phyloP scores from a whole-genome alignment of 2,888 invertebrate species.

The Leucania comma region DNA sequence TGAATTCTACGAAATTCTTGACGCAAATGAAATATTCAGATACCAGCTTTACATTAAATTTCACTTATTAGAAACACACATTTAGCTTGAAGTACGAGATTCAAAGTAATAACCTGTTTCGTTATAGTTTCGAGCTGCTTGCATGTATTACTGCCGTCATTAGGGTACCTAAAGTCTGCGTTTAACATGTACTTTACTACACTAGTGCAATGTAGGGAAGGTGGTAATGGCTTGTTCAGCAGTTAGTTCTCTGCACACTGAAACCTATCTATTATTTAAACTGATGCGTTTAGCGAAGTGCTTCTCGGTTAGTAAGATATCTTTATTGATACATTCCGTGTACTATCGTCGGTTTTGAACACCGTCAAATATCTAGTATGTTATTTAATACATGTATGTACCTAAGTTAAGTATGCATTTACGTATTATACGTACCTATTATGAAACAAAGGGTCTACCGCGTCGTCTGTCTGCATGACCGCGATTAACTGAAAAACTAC shows the following conservation, averaged over 20 bases:
- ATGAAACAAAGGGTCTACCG: too few species aligned
- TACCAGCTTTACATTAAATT: constrained; percentile 20
- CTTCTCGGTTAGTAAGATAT: constrained; percentile 30
- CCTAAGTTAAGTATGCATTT: background rate
- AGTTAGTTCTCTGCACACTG: constrained; percentile 48
- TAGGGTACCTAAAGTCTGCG: constrained; percentile 55
- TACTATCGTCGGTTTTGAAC: constrained; percentile 5
- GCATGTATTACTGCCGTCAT: constrained; percentile 49
- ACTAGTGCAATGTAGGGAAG: constrained; percentile 39
- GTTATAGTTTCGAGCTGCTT: constrained; percentile 32
- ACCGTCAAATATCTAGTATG: background rate
- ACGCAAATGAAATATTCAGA: constrained; percentile 3
- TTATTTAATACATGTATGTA: constrained; percentile 8
- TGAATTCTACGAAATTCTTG: constrained; percentile 7
- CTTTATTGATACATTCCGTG: constrained; percentile 31
- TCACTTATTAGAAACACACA: constrained; percentile 12
- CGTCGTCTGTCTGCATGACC: too few species aligned
- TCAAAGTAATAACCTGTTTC: constrained; percentile 42
- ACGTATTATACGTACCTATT: too few species aligned
- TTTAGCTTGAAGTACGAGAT: constrained; percentile 27
- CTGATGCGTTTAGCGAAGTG: constrained; percentile 42
- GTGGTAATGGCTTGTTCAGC: constrained; percentile 47
- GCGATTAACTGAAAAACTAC: too few species aligned
- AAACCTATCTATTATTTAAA: constrained; percentile 56
- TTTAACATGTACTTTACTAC: constrained; percentile 41